phyloP scores from a whole-genome alignment of 2,113 vertebrate genomes.

The Ivindomyrus marchei region DNA sequence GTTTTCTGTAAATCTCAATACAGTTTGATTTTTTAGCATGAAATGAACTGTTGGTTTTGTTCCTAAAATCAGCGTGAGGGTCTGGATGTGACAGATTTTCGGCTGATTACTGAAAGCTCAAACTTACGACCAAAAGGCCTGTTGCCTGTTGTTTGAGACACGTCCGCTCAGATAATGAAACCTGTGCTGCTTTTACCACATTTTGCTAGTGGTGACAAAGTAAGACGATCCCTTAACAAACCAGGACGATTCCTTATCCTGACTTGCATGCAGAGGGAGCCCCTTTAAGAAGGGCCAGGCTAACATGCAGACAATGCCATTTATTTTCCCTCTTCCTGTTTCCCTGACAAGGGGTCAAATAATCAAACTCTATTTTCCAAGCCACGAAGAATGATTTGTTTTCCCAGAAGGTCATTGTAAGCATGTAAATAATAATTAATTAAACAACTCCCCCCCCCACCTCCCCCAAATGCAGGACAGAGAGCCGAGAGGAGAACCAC shows the following conservation, averaged over 20 bases:
- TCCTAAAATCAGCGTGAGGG: background rate
- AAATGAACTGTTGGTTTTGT: background rate
- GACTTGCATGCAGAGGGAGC: background rate
- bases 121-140: background rate
- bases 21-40: background rate
- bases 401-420: conserved; percentile 3
- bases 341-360: background rate
- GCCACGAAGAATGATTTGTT: background rate
- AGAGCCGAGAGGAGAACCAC: background rate
- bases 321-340: background rate
- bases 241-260: background rate
- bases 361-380: background rate
- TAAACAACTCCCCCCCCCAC: background rate
- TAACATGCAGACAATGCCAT: background rate
- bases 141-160: background rate
- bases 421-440: conserved; percentile 13
- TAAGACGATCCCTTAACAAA: background rate
- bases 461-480: background rate
- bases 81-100: background rate
- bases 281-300: background rate
- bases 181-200: background rate
- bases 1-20: background rate
- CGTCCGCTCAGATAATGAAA: background rate
- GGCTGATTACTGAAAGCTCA: background rate
- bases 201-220: background rate